Evolutionary conservation across 1,140 invertebrate genomes (phyloP).

Genomic region (Drosophila navojoa): DNA sequence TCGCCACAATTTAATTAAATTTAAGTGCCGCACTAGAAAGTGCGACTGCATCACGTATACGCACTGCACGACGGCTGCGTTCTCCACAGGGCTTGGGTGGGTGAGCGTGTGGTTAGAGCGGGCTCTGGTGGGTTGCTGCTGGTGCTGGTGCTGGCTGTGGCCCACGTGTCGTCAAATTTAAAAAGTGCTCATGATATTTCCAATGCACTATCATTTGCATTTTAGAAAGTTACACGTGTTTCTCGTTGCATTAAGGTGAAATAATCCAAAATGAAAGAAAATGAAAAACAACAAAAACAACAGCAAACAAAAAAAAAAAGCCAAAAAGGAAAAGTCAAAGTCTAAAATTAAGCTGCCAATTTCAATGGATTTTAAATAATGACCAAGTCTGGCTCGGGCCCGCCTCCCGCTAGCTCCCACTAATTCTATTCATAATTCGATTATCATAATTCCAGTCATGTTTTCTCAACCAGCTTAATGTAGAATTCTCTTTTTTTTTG

Average conservation of each 20-base stretch:
- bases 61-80: constrained; percentile 49
- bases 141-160: background rate
- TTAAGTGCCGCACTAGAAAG: constrained; percentile 70
- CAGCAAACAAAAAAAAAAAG: constrained; percentile 17
- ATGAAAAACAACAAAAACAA: too few species aligned
- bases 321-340: constrained; percentile 42
- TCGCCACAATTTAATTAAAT: constrained; percentile 49
- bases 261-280: constrained; percentile 37
- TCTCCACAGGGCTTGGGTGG: constrained; percentile 8
- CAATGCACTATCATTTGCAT: constrained; percentile 74
- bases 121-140: background rate
- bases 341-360: constrained; percentile 49
- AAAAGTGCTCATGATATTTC: constrained; percentile 73
- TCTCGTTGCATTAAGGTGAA: constrained; percentile 65
- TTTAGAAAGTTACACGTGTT: constrained; percentile 79
- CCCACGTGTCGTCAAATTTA: constrained; percentile 67
- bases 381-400: constrained; percentile 7
- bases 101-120: background rate
- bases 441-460: constrained; percentile 76
- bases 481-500: constrained; percentile 50
- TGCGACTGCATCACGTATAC: constrained; percentile 71
- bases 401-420: constrained; percentile 7
- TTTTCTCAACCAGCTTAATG: constrained; percentile 44
- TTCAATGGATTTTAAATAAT: constrained; percentile 40
- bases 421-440: constrained; percentile 69